Evolutionary conservation across 1,140 invertebrate species (phyloP).

Genomic region (Drosophila neocordata): DNA sequence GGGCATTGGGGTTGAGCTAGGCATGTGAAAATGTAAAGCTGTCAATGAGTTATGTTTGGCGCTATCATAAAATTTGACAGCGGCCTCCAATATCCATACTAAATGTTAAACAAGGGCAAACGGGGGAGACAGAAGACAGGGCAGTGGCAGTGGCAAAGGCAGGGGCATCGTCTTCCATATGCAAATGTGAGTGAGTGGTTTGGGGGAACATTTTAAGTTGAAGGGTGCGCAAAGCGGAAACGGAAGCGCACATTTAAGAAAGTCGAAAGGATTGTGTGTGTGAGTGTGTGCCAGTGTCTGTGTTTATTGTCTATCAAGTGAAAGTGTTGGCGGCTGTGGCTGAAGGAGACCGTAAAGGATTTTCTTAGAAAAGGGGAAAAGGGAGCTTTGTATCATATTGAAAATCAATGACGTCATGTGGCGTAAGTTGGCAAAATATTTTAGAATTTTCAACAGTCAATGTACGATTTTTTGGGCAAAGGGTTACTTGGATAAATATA

Average conservation of each 20-base stretch:
- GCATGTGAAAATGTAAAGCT: constrained; percentile 80
- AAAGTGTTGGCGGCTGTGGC: constrained; percentile 50
- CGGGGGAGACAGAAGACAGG: no score
- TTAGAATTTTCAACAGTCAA: constrained; percentile 8
- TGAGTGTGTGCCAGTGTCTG: not conserved
- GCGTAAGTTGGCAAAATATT: constrained; percentile 31
- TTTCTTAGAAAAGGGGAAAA: not conserved
- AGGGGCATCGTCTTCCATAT: constrained; percentile 37
- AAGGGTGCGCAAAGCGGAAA: constrained; percentile 48
- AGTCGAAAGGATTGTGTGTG: constrained; percentile 54
- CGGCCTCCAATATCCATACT: constrained; percentile 1
- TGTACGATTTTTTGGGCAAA: not conserved
- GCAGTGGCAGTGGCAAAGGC: not conserved
- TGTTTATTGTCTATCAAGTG: constrained; percentile 33
- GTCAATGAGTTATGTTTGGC: constrained; percentile 81
- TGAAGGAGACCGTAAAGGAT: not conserved
- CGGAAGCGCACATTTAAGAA: constrained; percentile 67
- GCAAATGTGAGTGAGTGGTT: constrained; percentile 47
- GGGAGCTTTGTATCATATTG: constrained; percentile 26
- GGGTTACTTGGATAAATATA: not conserved
- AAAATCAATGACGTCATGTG: constrained; percentile 65
- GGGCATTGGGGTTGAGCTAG: not conserved
- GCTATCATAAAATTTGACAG: constrained; percentile 80
- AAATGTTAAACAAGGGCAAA: no score
- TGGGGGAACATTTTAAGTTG: not conserved